Evolutionary conservation across 2,797 vertebrate genomes (phyloP), one percentile per base, ranked within the genome.

Genomic region (Setipinna tenuifilis): DNA sequence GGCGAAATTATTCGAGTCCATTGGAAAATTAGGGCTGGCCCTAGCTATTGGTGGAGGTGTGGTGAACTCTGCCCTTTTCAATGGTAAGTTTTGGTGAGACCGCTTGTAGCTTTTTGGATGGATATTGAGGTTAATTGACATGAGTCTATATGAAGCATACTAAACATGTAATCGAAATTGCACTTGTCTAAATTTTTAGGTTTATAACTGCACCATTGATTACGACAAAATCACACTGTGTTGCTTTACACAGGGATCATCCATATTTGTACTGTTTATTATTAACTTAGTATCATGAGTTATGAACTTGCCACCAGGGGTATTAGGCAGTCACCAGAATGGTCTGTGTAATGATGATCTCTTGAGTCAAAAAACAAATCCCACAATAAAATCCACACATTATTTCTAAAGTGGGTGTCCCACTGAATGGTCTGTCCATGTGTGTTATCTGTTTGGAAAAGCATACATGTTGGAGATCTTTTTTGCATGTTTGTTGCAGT

Each of bases 31-130:
- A 0, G 98, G 98, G 84, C 92, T 99, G 91, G 98, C 97, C 23
- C 87, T 99, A 83, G 98, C 98, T 0, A 61, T 99, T 0, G 97
- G 95, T 21, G 98, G 98, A 12, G 96, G 98, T 21, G 96, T 99
- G 0, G 96, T 97, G 25, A 99, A 99, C 92, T 99, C 98, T 0
- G 98, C 98, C 9, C 95, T 99, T 0, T 99, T 97, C 90, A 99
- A 98, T 5, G 98, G 98, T 99, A 90, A 96, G 96, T 81, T 21
- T 9, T 21, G 1, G 35, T 16, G 11, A 41, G 71, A 41, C 31
- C 5, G 71, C 35, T 71, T 41, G 19, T 17, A 7, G 35, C 28
- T 17, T 75, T 35, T 75, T 75, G 68, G 14, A 75, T 75, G 65
- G 25, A 31, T 14, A 2, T 31, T 31, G 50, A 54, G 19, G 31